These are phyloP conservation scores for Gobius niger DNA, from an alignment of 2,113 vertebrate genomes.

Conservation along the genomic window DNA sequence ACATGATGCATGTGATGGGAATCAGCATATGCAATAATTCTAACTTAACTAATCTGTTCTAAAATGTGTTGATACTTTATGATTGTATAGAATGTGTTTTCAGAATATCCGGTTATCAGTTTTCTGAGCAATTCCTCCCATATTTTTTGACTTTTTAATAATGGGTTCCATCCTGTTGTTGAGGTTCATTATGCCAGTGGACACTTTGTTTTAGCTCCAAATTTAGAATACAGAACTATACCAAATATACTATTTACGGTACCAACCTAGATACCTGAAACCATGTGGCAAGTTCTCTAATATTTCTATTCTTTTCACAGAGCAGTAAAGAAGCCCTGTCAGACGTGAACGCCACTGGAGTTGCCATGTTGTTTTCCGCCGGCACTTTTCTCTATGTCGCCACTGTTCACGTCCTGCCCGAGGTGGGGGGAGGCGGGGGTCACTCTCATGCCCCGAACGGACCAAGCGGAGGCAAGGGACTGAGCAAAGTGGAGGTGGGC, in stretches of 20 bases:
- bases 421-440: conserved; percentile 92
- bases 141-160: no score
- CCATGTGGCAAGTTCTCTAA: not conserved
- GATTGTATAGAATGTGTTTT: no score
- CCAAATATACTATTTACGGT: not conserved
- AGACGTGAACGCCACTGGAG: conserved; percentile 94
- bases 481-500: conserved; percentile 91
- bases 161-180: no score
- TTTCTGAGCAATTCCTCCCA: no score
- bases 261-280: not conserved
- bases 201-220: no score
- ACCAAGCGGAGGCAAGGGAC: conserved; percentile 83
- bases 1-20: not conserved
- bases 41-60: no score
- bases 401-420: conserved; percentile 96
- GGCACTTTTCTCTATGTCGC: conserved; percentile 99
- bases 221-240: no score
- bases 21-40: no score
- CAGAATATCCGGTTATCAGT: no score
- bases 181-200: no score
- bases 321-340: conserved; percentile 98
- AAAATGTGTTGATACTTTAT: no score
- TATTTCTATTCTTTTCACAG: conserved; percentile 68
- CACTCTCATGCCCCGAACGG: conserved; percentile 87
- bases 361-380: conserved; percentile 98